Conservation (phyloP, 2,113 vertebrate genomes). For the Pao palembangensis region DNA sequence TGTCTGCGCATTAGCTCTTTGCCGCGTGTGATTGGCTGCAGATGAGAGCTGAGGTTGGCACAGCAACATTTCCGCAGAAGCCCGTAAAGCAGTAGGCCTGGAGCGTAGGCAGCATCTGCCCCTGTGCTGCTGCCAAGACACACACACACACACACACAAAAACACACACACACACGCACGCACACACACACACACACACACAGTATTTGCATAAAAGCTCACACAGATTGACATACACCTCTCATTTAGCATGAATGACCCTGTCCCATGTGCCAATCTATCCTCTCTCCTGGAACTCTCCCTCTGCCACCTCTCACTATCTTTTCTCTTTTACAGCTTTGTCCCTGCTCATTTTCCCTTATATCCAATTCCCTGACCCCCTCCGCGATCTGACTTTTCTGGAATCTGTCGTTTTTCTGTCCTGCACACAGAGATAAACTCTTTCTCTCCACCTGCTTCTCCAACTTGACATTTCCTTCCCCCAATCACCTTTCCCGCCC, state of each 20-base stretch:
- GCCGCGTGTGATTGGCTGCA: conserved; percentile 64
- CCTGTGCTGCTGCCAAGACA: conserved; percentile 62
- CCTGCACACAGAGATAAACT: conserved; percentile 36
- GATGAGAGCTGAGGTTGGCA: conserved; percentile 70
- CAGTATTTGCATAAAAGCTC: conserved; percentile 5
- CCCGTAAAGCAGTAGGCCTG: conserved; percentile 71
- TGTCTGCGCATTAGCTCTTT: conserved; percentile 50
- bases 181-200: conserved; percentile 17
- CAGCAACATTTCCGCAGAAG: conserved; percentile 71
- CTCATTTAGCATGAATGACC: conserved; percentile 34
- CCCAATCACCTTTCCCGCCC: conserved; percentile 36
- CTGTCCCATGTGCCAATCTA: conserved; percentile 29
- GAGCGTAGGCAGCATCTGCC: conserved; percentile 73
- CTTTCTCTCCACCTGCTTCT: conserved; percentile 36
- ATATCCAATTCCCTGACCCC: conserved; percentile 31
- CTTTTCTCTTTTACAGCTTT: conserved; percentile 31
- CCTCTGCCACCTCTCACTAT: conserved; percentile 39
- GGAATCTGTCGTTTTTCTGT: conserved; percentile 40
- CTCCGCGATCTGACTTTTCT: conserved; percentile 37
- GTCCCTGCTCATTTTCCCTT: conserved; percentile 34
- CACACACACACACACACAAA: conserved; percentile 37
- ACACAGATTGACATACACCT: conserved; percentile 49
- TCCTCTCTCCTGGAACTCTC: conserved; percentile 38
- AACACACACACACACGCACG: conserved; percentile 13
- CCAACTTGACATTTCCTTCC: conserved; percentile 23